These are phyloP conservation scores for Eufriesea mexicana DNA, from an alignment of 1,140 invertebrate species.

Conservation along the genomic window DNA sequence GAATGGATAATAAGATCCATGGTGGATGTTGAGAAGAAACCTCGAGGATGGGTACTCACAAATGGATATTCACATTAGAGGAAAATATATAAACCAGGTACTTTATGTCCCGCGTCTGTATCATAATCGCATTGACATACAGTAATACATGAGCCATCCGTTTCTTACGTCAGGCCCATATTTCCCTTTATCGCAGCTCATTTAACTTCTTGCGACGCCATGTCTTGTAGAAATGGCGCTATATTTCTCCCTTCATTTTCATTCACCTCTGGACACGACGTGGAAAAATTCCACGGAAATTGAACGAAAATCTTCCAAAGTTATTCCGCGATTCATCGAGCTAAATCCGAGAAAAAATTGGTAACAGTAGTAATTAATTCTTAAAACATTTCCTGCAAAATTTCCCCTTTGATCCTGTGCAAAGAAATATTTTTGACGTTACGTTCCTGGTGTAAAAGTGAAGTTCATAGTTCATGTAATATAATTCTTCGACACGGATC, in stretches of 20 bases:
- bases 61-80: too few relatives aligned
- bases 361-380: too few relatives aligned
- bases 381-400: too few relatives aligned
- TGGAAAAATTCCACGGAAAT: not conserved
- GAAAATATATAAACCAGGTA: too few relatives aligned
- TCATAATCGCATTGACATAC: not conserved
- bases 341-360: not conserved
- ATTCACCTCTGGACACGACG: constrained; percentile 6
- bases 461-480: too few relatives aligned
- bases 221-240: not conserved
- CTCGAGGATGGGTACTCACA: too few relatives aligned
- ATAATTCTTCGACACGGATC: too few relatives aligned
- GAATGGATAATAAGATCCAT: too few relatives aligned
- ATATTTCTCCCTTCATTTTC: constrained; percentile 8
- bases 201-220: constrained; percentile 9
- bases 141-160: not conserved
- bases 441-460: too few relatives aligned
- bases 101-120: not conserved
- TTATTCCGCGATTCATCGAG: not conserved
- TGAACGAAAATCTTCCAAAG: not conserved
- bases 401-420: too few relatives aligned
- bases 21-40: too few relatives aligned
- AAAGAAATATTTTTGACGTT: too few relatives aligned
- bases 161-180: not conserved
- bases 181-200: constrained; percentile 17